These are phyloP conservation scores for Cyclophora punctaria DNA, from an alignment of 2,888 invertebrate genomes.

Conservation along the genomic window DNA sequence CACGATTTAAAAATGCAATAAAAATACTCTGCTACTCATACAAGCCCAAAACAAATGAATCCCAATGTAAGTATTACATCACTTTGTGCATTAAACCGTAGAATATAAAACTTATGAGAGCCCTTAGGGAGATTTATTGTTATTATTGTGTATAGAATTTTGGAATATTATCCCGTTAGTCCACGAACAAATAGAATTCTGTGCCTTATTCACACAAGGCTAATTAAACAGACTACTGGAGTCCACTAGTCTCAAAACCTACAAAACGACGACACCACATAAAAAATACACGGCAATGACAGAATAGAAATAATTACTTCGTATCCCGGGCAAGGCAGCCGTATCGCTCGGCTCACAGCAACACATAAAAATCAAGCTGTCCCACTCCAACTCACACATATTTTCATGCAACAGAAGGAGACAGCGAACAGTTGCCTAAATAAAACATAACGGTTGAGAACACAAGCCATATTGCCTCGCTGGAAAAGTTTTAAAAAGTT, in stretches of 20 bases:
- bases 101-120: too few species aligned
- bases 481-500: constrained; percentile 76
- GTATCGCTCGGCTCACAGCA: constrained; percentile 37
- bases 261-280: constrained; percentile 52
- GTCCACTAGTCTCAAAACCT: constrained; percentile 28
- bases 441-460: constrained; percentile 74
- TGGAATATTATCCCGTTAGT: too few species aligned
- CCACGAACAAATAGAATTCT: too few species aligned
- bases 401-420: constrained; percentile 41
- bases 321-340: constrained; percentile 71
- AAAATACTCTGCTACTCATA: too few species aligned
- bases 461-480: constrained; percentile 76
- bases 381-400: constrained; percentile 33
- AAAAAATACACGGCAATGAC: constrained; percentile 74
- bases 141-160: too few species aligned
- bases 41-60: too few species aligned
- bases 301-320: constrained; percentile 75
- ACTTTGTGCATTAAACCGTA: too few species aligned
- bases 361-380: constrained; percentile 40
- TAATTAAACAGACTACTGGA: constrained; percentile 19
- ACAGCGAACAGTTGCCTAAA: constrained; percentile 64
- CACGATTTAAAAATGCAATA: too few species aligned
- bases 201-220: constrained; percentile 1
- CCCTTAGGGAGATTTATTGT: too few species aligned
- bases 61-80: too few species aligned